phyloP scores from a whole-genome alignment of 2,797 vertebrate genomes.

The Nothura maculosa region DNA sequence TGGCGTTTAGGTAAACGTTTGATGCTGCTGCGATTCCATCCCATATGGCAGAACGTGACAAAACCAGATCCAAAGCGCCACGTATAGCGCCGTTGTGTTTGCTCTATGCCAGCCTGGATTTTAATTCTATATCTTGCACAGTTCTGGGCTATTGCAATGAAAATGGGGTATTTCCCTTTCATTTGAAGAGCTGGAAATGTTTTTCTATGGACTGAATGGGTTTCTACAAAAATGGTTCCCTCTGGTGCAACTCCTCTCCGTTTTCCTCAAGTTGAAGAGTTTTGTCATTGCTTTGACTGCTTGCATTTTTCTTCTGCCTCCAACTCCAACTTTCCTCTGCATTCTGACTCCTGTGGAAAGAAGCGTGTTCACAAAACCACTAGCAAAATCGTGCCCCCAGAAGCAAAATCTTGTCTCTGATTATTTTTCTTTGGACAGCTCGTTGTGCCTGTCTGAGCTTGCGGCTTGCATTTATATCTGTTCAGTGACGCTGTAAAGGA shows the following conservation, averaged over 20 bases:
- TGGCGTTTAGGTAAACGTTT: constrained; percentile 76
- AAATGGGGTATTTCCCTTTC: background rate
- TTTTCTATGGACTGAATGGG: background rate
- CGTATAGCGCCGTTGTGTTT: background rate
- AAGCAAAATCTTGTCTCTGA: background rate
- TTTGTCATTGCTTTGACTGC: background rate
- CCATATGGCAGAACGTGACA: constrained; percentile 39
- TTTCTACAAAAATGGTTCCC: background rate
- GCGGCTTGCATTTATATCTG: constrained; percentile 32
- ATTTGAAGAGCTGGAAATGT: background rate
- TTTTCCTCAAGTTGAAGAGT: background rate
- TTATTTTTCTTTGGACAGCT: constrained; percentile 2
- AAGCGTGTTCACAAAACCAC: background rate
- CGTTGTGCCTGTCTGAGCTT: constrained; percentile 6
- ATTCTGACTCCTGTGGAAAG: background rate
- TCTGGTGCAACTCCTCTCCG: background rate
- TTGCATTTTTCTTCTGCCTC: background rate
- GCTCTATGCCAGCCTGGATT: constrained; percentile 13
- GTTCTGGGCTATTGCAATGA: background rate
- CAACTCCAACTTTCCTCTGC: background rate
- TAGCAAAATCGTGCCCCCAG: background rate
- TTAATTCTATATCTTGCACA: background rate
- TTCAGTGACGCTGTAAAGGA: constrained; percentile 43
- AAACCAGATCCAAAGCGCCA: background rate
- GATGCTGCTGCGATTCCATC: constrained; percentile 66